Evolutionary conservation across 2,888 invertebrate genomes (phyloP).

Genomic region (Polydrusus tereticollis): DNA sequence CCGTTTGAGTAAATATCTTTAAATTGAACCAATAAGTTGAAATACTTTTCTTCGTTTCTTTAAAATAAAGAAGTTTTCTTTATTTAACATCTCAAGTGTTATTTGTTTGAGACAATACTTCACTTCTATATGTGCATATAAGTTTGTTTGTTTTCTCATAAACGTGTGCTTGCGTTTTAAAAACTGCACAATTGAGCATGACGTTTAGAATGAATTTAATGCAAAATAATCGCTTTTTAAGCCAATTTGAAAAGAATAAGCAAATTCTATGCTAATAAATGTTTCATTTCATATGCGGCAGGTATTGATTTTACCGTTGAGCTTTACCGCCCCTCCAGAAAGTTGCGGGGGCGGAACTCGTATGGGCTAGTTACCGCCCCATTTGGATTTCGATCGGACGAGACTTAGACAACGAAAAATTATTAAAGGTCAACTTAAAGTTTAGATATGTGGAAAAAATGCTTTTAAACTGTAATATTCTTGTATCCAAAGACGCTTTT

Average conservation of each 20-base stretch:
- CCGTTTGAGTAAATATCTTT: no score
- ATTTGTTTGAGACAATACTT: no score
- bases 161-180: no score
- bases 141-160: no score
- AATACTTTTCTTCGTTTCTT: no score
- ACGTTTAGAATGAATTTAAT: no score
- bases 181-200: no score
- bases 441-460: not conserved
- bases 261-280: not conserved
- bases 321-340: constrained; percentile 1
- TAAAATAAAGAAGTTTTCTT: no score
- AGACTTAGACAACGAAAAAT: constrained; percentile 3
- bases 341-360: constrained; percentile 16
- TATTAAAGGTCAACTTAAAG: constrained; percentile 1
- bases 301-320: constrained; percentile 21
- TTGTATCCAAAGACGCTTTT: no score
- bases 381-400: constrained; percentile 22
- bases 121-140: no score
- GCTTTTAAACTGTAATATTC: not conserved
- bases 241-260: constrained; percentile 1
- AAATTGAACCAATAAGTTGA: no score
- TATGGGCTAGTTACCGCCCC: constrained; percentile 20
- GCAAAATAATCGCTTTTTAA: not conserved
- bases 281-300: constrained; percentile 16
- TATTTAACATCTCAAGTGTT: no score